phyloP scores from a whole-genome alignment of 2,113 vertebrate genomes.

The Etia nguti region DNA sequence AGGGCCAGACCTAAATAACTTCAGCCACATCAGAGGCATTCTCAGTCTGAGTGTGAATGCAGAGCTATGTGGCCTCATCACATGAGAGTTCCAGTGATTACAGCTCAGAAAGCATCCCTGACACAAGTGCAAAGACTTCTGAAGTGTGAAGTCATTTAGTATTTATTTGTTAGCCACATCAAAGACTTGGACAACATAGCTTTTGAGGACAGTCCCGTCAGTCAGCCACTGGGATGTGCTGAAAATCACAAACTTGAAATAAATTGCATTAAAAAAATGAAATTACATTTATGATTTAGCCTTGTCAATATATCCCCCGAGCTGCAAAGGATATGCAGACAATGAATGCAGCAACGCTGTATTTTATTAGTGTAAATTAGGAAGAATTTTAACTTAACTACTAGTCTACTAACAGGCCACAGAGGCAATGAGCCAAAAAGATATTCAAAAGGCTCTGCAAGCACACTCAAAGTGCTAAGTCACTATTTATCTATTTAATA shows the following conservation, averaged over 20 bases:
- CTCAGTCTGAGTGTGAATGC: conserved; percentile 6
- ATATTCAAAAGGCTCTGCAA: neutral
- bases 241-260: neutral
- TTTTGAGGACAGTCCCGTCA: neutral
- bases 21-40: conserved; percentile 15
- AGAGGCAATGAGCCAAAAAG: neutral
- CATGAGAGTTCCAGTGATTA: neutral
- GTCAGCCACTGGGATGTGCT: neutral
- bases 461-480: neutral
- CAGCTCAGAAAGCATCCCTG: neutral
- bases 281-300: neutral
- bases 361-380: neutral
- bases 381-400: neutral
- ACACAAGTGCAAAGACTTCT: conserved; percentile 4
- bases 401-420: neutral
- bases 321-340: neutral
- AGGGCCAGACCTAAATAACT: conserved; percentile 19
- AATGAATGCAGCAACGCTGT: neutral
- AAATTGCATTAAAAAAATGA: neutral
- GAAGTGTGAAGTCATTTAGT: neutral
- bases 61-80: neutral
- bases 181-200: neutral
- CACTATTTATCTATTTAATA: neutral
- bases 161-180: neutral
- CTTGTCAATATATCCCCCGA: neutral